Evolutionary conservation across 2,113 vertebrate genomes (phyloP).

Genomic region (Piaya cayana): DNA sequence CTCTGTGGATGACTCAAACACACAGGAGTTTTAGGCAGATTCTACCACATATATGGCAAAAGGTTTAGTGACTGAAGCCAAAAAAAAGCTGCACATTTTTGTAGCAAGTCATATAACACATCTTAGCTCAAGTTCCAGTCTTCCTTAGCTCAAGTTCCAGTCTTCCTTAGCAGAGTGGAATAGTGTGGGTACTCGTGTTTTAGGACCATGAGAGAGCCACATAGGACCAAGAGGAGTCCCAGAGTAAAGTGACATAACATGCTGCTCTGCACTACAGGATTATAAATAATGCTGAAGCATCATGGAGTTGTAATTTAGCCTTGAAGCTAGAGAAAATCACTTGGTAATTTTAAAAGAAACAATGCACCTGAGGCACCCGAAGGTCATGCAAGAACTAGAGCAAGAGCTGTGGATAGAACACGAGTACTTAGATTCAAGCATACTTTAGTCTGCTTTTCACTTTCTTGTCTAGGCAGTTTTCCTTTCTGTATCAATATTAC

Average conservation of each 20-base stretch:
- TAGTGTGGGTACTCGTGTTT: rapidly evolving
- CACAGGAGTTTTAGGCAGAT: background rate
- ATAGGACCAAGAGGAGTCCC: background rate
- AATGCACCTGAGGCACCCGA: background rate
- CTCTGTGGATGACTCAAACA: background rate
- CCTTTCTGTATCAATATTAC: background rate
- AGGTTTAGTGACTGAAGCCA: background rate
- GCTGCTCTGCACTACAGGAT: rapidly evolving
- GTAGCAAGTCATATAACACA: background rate
- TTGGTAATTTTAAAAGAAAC: background rate
- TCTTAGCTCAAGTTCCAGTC: background rate
- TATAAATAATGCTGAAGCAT: background rate
- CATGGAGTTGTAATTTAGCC: background rate
- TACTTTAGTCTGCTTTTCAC: background rate
- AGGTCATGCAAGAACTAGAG: background rate
- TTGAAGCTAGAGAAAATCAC: background rate
- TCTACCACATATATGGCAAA: background rate
- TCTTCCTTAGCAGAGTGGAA: background rate
- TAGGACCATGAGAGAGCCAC: background rate
- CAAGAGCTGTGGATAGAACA: background rate
- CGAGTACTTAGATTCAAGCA: background rate
- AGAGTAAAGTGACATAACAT: background rate
- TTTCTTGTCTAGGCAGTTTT: background rate
- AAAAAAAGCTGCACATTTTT: background rate
- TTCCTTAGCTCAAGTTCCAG: background rate